Evolutionary conservation across 2,113 vertebrate species (phyloP).

Genomic region (Lamprologus ornatipinnis): DNA sequence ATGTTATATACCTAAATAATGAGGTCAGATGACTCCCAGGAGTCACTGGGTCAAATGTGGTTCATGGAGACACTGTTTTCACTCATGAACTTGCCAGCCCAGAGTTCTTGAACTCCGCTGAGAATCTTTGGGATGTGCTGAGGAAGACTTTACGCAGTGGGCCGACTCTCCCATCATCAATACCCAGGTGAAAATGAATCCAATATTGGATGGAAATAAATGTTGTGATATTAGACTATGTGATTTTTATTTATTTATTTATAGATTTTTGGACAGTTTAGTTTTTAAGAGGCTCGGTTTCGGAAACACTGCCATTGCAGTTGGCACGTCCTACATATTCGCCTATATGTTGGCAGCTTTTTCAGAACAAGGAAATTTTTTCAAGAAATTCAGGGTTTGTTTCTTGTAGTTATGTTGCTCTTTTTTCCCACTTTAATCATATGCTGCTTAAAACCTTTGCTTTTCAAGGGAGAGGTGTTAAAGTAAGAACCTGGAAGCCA

Average conservation of each 20-base stretch:
- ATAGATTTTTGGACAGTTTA: neutral
- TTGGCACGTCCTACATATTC: neutral
- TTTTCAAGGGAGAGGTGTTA: neutral
- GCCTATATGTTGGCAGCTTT: neutral
- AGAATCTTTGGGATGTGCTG: neutral
- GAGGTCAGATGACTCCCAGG: neutral
- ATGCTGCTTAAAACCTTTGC: neutral
- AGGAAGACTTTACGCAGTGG: neutral
- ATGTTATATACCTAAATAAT: neutral
- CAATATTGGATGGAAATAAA: neutral
- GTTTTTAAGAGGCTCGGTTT: neutral
- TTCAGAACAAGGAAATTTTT: rapidly evolving
- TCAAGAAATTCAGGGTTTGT: neutral
- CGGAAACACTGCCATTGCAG: neutral
- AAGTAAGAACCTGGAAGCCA: neutral
- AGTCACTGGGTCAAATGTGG: neutral
- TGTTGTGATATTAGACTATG: neutral
- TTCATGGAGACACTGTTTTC: neutral
- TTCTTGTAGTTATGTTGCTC: neutral
- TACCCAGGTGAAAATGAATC: neutral
- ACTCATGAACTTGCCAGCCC: neutral
- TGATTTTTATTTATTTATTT: neutral
- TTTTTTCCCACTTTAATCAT: neutral
- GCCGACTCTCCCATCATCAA: rapidly evolving
- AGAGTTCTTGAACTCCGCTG: neutral